Evolutionary conservation across 2,888 invertebrate species (phyloP), one percentile per base, ranked within the genome.

Genomic region (Ormyrus pomaceus): DNA sequence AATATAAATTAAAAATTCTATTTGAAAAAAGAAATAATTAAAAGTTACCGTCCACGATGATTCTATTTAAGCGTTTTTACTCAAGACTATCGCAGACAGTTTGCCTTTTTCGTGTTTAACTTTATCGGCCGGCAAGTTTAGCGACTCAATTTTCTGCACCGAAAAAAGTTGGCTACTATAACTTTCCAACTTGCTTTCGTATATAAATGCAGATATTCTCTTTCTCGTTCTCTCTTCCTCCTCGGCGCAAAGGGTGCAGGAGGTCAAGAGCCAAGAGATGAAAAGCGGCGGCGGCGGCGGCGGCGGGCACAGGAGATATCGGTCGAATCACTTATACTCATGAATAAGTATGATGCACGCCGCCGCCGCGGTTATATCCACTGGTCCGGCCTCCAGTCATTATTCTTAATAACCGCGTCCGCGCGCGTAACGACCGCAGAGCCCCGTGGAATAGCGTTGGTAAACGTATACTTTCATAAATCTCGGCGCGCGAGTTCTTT

Each of bases 241-340:
- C 6, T 6, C 34, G 19, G 7, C 9, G 34, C 34, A 64, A 5
- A 13, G 48, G 10, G n/a, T 19, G 10, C 51, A 34, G 58, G 46
- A 55, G 77, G 77, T 69, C 62, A 62, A 51, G 73, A 73, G 78
- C 46, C 53, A 10, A 58, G 68, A 68, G 55, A 69, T 19, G 68
- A 45, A 19, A 69, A 53, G 62, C 48, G 61, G 46, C 13, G 6
- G 65, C 55, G 11, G 62, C 48, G 61, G 46, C 13, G 6, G 65
- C 55, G 11, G 19, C 34, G 34, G 34, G 34, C 34, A 34, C 34
- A 34, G 50, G 53, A 70, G 61, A 65, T 71, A 72, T 72, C 61
- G 76, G 66, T 59, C 71, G 53, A 80, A 80, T 80, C 77, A 80
- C 80, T 77, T 80, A 68, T 71, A 62, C 69, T 77, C 72, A 80